Conservation (phyloP, 1,140 invertebrate species). For the Drosophila murphyi region DNA sequence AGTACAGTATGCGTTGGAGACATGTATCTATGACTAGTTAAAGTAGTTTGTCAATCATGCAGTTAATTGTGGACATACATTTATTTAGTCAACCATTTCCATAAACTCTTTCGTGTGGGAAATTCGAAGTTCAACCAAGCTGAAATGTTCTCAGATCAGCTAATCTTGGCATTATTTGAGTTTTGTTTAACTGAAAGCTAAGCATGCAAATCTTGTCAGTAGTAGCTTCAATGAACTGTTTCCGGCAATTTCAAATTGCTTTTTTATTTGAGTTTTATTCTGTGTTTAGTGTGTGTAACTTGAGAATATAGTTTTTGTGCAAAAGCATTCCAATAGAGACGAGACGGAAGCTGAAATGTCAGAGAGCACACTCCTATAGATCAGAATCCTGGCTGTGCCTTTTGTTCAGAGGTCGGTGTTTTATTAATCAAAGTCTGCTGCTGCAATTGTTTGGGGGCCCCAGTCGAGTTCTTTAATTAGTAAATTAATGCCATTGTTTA, state of each 20-base stretch:
- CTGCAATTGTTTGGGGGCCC: conserved; percentile 52
- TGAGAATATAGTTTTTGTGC: conserved; percentile 38
- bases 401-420: conserved; percentile 71
- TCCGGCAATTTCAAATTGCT: conserved; percentile 55
- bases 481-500: conserved; percentile 84
- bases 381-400: conserved; percentile 15
- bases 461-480: conserved; percentile 80
- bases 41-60: conserved; percentile 42
- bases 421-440: conserved; percentile 78
- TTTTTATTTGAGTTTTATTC: background rate
- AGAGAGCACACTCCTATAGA: conserved; percentile 21
- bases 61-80: conserved; percentile 29
- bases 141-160: background rate
- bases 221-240: conserved; percentile 53
- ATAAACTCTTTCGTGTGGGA: background rate
- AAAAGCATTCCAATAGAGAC: conserved; percentile 12
- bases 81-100: too few relatives aligned
- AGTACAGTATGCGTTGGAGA: background rate
- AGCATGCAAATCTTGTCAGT: background rate
- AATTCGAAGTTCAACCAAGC: background rate
- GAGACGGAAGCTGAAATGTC: conserved; percentile 52
- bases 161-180: background rate
- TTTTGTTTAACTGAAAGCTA: conserved; percentile 5
- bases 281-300: conserved; percentile 38
- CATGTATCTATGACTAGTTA: conserved; percentile 38